Base-by-base conservation (phyloP, 2,888 invertebrate genomes). In the Hypena proboscidalis region DNA sequence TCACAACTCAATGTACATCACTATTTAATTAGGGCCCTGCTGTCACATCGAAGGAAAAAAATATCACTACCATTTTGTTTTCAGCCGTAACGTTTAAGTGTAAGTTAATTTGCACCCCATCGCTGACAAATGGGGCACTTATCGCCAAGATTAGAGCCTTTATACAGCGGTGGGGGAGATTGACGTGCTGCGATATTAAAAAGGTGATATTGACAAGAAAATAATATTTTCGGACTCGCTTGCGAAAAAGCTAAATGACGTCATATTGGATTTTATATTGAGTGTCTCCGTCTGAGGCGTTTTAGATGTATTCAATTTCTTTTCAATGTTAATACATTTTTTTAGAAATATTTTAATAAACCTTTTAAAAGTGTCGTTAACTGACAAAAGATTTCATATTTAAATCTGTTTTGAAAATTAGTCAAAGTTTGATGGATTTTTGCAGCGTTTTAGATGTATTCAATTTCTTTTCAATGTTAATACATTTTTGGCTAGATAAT, bases 81-180 rank as follows among this genome's bases (percentile, higher is more conserved):
- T 63, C 59, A 58, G 54, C 30, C 51, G 33, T 46, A 57, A 69
- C 69, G 74, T 76, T 80, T 77, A 71, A 77, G 73, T 79, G 72
- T 83, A 85, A 88, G 76, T 85, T 82, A 82, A 87, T 87, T 85
- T 83, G 61, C 57, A 64, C 58, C 50, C 83, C 85, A 86, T 88
- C 85, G 82, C 69, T 57, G 67, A 55, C 74, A 80, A 81, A 84
- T 83, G 80, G 80, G 69, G 58, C 81, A 80, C 80, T 88, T 86
- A 84, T 82, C 80, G 77, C 69, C 67, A 76, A 81, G 80, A 22
- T 39, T 31, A 22, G 9, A 29, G 19, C 10, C 15, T 43, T 32
- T 43, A 20, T 27, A 10, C 13, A 15, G 10, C n/a, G 27, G 10
- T 15, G 10, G 25, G 8, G 13, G 20, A 30, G 23, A 34, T 21